A percentile compares a stretch with the other conserved stretches of the same genome.
Evolutionary conservation across 2,113 vertebrate species (phyloP).

Genomic region (Engraulis encrasicolus): DNA sequence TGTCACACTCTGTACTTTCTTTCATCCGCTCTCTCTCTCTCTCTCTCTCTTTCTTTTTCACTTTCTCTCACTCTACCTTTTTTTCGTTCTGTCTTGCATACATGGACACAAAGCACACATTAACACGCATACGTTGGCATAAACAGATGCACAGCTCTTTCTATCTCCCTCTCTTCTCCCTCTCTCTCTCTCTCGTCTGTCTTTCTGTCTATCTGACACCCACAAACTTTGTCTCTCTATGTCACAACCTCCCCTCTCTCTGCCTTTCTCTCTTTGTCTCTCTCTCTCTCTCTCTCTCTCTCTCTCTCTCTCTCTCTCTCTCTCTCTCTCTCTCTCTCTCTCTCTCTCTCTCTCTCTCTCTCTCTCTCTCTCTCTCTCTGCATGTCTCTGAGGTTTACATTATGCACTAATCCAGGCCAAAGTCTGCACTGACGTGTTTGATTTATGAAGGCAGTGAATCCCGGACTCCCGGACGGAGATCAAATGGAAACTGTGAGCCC

Average conservation of each 20-base stretch:
- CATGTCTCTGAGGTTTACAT: neutral
- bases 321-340: slow-evolving; percentile 8
- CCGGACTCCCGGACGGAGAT: no score
- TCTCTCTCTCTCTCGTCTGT: no score
- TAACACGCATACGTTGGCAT: no score
- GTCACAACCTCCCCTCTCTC: no score
- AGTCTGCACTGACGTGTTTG: neutral
- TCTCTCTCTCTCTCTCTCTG: neutral
- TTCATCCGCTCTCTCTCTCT: neutral
- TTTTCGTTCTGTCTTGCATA: neutral
- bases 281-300: neutral
- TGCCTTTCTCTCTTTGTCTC: neutral
- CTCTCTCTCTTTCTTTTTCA: neutral
- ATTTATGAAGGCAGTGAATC: neutral
- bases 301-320: neutral
- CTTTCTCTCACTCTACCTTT: slow-evolving; percentile 6
- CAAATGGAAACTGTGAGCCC: neutral
- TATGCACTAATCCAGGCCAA: neutral
- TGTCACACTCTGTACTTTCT: slow-evolving; percentile 26
- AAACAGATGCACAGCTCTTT: no score
- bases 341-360: neutral
- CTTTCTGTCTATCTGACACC: no score
- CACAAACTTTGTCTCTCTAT: no score
- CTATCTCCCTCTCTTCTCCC: no score
- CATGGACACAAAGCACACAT: no score